Evolutionary conservation across 2,797 vertebrate genomes (phyloP).

Genomic region (Buceros bicornis): DNA sequence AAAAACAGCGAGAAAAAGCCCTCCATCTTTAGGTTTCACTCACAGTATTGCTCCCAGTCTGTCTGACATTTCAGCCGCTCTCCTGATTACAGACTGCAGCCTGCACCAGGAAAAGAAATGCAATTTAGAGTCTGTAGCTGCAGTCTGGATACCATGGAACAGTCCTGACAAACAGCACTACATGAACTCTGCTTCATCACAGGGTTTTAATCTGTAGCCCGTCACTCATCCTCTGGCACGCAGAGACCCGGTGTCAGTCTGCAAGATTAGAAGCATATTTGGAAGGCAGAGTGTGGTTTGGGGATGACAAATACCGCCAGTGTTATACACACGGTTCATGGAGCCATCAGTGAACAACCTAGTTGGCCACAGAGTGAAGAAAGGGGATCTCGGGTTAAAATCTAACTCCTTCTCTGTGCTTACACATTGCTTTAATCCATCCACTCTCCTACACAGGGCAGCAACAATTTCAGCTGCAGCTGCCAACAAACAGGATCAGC

Average conservation of each 20-base stretch:
- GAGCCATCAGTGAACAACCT: background rate
- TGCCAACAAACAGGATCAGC: slow-evolving; percentile 61
- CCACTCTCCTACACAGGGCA: slow-evolving; percentile 20
- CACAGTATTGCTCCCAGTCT: background rate
- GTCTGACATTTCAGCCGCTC: background rate
- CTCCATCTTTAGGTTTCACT: background rate
- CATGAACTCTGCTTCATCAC: background rate
- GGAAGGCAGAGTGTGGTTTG: background rate
- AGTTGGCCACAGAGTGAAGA: background rate
- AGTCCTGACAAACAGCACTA: background rate
- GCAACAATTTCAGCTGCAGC: slow-evolving; percentile 42
- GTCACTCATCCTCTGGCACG: background rate
- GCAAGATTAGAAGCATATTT: slow-evolving; percentile 41
- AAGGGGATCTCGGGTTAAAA: slow-evolving; percentile 28
- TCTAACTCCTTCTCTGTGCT: slow-evolving; percentile 7
- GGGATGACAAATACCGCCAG: slow-evolving; percentile 20
- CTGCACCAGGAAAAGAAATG: background rate
- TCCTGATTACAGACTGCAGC: background rate
- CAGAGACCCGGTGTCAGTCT: slow-evolving; percentile 26
- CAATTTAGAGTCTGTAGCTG: background rate
- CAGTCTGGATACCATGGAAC: background rate
- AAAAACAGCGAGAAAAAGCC: background rate
- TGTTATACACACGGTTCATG: background rate
- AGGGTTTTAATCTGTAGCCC: slow-evolving; percentile 32
- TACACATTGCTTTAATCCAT: slow-evolving; percentile 39